Evolutionary conservation across 2,797 vertebrate species (phyloP).

Genomic region (Periophthalmus magnuspinnatus): DNA sequence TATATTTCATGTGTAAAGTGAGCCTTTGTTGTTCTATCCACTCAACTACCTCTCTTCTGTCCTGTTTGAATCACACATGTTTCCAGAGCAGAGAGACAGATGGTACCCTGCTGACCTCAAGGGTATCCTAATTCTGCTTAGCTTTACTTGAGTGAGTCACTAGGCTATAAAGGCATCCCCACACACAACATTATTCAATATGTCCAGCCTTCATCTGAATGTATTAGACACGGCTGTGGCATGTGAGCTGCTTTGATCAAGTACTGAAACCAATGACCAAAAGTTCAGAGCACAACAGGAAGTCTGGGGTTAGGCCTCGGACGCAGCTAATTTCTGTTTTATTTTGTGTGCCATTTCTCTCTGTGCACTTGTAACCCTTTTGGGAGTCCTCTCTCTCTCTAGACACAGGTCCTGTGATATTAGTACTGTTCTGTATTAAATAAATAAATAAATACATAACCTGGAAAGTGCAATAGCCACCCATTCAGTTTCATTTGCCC

Average conservation of each 20-base stretch:
- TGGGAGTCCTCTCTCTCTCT: background rate
- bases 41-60: slow-evolving; percentile 33
- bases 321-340: slow-evolving; percentile 79
- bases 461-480: background rate
- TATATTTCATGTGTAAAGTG: slow-evolving; percentile 36
- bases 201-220: background rate
- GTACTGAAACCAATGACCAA: slow-evolving; percentile 68
- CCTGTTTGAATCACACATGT: slow-evolving; percentile 61
- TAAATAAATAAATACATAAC: background rate
- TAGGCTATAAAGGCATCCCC: slow-evolving; percentile 13
- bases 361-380: background rate
- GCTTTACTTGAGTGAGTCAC: slow-evolving; percentile 16
- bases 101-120: slow-evolving; percentile 65
- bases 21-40: slow-evolving; percentile 34
- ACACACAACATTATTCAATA: background rate
- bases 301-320: slow-evolving; percentile 63
- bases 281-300: slow-evolving; percentile 76
- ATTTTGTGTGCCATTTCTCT: slow-evolving; percentile 41
- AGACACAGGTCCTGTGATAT: background rate
- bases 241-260: slow-evolving; percentile 26
- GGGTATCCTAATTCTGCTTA: slow-evolving; percentile 47
- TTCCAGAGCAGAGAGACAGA: slow-evolving; percentile 71
- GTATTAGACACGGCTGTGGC: background rate
- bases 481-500: background rate
- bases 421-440: background rate